phyloP scores from a whole-genome alignment of 2,113 vertebrate genomes.

The Bubo scandiacus region DNA sequence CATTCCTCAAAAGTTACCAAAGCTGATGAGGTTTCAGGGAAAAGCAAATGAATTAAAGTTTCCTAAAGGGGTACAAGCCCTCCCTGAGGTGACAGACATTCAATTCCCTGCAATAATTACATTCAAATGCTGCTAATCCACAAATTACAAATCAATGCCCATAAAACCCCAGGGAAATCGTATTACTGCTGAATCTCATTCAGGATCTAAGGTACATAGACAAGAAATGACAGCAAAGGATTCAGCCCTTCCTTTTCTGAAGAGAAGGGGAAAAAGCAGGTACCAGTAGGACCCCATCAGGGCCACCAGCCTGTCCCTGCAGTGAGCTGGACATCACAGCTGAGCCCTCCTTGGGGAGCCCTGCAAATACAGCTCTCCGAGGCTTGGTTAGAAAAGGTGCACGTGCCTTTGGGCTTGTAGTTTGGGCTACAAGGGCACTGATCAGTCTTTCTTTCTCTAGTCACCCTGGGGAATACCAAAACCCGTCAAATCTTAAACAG shows the following conservation, averaged over 20 bases:
- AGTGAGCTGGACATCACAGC: rapidly evolving
- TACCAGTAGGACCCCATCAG: not conserved
- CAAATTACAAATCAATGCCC: slow-evolving; percentile 58
- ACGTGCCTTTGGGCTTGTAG: not conserved
- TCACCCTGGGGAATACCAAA: not conserved
- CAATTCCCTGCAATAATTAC: slow-evolving; percentile 57
- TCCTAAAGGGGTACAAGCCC: not conserved
- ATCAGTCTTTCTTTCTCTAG: not conserved
- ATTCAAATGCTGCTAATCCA: slow-evolving; percentile 54
- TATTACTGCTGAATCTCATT: slow-evolving; percentile 6
- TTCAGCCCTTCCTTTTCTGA: not conserved
- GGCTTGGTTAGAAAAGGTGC: not conserved
- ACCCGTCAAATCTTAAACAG: not conserved
- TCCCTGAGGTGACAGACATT: slow-evolving; percentile 22
- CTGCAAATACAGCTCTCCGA: not conserved
- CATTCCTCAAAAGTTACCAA: not conserved
- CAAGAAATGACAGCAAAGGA: not conserved
- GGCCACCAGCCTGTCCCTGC: not conserved
- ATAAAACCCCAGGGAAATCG: slow-evolving; percentile 40
- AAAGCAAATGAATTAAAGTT: slow-evolving; percentile 23
- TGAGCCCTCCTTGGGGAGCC: not conserved
- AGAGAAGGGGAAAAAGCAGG: not conserved
- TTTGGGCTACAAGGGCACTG: not conserved
- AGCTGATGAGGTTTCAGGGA: slow-evolving; percentile 1
- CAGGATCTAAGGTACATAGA: not conserved